These are phyloP conservation scores for Hyles vespertilio DNA, from an alignment of 1,140 invertebrate genomes.

Conservation along the genomic window DNA sequence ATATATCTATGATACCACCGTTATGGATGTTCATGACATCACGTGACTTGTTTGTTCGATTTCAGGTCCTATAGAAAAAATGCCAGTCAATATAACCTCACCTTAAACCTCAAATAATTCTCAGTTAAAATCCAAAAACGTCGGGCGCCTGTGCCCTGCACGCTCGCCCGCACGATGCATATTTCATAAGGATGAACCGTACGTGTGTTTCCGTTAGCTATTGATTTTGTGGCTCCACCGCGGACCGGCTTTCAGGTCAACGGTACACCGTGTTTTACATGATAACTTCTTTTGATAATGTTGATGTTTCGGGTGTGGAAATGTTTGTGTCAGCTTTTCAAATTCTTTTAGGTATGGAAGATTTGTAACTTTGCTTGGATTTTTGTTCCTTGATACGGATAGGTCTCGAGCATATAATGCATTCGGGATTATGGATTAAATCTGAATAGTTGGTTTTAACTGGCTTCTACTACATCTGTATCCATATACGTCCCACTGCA, in stretches of 20 bases:
- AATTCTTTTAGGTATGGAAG: neutral
- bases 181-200: constrained; percentile 15
- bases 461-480: too few relatives aligned
- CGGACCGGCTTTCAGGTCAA: constrained; percentile 1
- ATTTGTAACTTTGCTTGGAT: neutral
- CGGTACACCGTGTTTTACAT: constrained; percentile 5
- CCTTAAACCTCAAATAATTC: too few relatives aligned
- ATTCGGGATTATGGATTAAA: neutral
- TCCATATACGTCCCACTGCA: too few relatives aligned
- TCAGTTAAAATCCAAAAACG: too few relatives aligned
- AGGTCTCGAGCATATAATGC: neutral
- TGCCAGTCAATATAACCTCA: too few relatives aligned
- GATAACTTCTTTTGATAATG: constrained; percentile 4
- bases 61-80: too few relatives aligned
- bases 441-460: too few relatives aligned
- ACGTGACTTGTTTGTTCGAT: too few relatives aligned
- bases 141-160: too few relatives aligned
- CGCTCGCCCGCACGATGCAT: constrained; percentile 4
- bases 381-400: neutral
- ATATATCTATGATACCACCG: too few relatives aligned
- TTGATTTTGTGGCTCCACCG: constrained; percentile 12
- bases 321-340: neutral
- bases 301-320: neutral
- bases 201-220: constrained; percentile 13
- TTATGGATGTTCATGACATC: too few relatives aligned